Evolutionary conservation across 2,797 vertebrate genomes (phyloP), one percentile per base, ranked within the genome.

Genomic region (Iguana delicatissima): DNA sequence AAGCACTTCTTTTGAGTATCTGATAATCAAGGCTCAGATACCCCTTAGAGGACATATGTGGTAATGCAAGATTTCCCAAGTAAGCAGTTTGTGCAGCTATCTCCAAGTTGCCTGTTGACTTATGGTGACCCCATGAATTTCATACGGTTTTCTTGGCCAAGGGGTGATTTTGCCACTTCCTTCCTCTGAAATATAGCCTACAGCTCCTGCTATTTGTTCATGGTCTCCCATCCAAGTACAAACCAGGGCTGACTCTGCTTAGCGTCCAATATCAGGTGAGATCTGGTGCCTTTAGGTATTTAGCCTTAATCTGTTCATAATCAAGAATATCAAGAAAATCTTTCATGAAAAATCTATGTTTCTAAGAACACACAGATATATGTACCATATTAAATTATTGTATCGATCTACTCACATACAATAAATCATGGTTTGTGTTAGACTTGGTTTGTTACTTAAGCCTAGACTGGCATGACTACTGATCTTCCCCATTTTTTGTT

Each of bases 41-140:
- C 97, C 97, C 95, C 97, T 95, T 95, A 96, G 96, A 97, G 97
- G 97, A 96, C 85, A 91, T 80, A 57, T 91, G 50, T 86, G 94
- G 97, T 97, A 97, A 95, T 97, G 96, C 97, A 97, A 89, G 93
- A 4, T 88, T 38, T 10, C 69, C 35, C 26, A 85, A 87, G 12
- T 26, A 87, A 46, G 57, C 0, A 32, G 29, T 69, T 69, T 69
- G 32, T 69, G 67, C 24, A 67, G 29, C 26, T 67, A 24, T 26
- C 29, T 69, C 32, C 67, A 69, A 29, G 26, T 67, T 67, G 3
- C 29, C 26, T 69, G 8, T 32, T 69, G 67, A 69, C 32, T 32
- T 12, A 32, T 69, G 67, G 67, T 10, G 4, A 69, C 10, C 8
- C 29, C 67, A 69, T 32, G 8, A 10, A 69, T 69, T 69, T 69